Evolutionary conservation across 2,797 vertebrate genomes (phyloP).

Genomic region (Lithobates sylvaticus): DNA sequence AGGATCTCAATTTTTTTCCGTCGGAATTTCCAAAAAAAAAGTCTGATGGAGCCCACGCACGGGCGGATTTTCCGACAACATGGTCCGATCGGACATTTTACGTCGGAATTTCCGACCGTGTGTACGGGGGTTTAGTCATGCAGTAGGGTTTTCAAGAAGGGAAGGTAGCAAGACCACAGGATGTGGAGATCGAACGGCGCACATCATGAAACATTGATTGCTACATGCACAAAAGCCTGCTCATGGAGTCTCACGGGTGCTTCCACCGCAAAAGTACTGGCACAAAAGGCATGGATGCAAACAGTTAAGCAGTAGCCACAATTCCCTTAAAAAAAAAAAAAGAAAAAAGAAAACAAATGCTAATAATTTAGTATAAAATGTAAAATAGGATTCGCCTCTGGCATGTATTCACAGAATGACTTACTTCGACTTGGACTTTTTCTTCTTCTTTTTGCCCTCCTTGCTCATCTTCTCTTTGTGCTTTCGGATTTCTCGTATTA

Average conservation of each 20-base stretch:
- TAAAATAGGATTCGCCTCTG: conserved; percentile 90
- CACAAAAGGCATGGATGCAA: conserved; percentile 69
- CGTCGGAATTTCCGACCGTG: too few species aligned
- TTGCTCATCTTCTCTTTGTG: conserved; percentile 99
- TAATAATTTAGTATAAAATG: conserved; percentile 99
- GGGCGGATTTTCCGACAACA: too few species aligned
- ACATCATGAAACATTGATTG: neutral
- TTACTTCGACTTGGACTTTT: conserved; percentile 99
- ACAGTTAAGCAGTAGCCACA: conserved; percentile 76
- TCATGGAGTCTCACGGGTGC: neutral
- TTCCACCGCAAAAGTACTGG: conserved; percentile 62
- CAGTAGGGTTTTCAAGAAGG: too few species aligned
- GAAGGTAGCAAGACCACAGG: too few species aligned
- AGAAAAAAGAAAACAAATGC: conserved; percentile 80
- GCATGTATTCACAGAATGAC: conserved; percentile 88
- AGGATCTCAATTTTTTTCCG: too few species aligned
- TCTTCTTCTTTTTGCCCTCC: conserved; percentile 99
- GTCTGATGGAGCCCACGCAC: too few species aligned
- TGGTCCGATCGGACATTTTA: too few species aligned
- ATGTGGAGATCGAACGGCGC: neutral
- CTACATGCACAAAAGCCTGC: conserved; percentile 4
- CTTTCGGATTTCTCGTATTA: conserved; percentile 99
- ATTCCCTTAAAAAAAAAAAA: conserved; percentile 74
- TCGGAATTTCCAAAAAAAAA: too few species aligned
- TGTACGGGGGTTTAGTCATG: too few species aligned